These are phyloP conservation scores for Palythoa heliodiscus DNA, from an alignment of 92 coral and sea anemone species.

Conservation along the genomic window DNA sequence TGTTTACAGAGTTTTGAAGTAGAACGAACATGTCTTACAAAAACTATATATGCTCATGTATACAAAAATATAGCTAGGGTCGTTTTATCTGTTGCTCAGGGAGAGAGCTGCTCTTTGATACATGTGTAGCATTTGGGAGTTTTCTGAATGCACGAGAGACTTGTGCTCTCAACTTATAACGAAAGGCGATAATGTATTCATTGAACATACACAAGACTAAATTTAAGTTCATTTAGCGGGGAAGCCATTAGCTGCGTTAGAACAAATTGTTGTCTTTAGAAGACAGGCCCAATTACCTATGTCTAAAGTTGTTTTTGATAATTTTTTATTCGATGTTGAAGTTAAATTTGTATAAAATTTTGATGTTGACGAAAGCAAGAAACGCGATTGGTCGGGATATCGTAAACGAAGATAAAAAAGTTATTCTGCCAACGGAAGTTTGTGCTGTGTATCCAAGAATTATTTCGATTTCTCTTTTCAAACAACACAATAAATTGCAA, in stretches of 20 bases:
- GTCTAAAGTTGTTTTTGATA: slow-evolving; percentile 39
- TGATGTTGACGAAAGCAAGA: slow-evolving; percentile 28
- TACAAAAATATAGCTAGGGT: neutral
- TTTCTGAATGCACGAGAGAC: neutral
- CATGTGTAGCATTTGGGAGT: neutral
- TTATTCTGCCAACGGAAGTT: neutral
- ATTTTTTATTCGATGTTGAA: slow-evolving; percentile 44
- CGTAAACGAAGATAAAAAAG: slow-evolving; percentile 27
- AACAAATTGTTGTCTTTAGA: slow-evolving; percentile 43
- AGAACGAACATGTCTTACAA: neutral
- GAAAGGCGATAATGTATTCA: slow-evolving; percentile 19
- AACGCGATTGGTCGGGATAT: slow-evolving; percentile 15
- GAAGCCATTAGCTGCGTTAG: slow-evolving; percentile 34
- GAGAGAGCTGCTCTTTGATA: neutral
- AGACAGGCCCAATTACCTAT: slow-evolving; percentile 40
- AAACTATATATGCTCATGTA: neutral
- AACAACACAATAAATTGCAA: slow-evolving; percentile 20
- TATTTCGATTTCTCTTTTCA: slow-evolving; percentile 20
- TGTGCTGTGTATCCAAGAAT: neutral
- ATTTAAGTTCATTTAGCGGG: slow-evolving; percentile 46
- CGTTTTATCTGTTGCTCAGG: neutral
- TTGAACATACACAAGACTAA: slow-evolving; percentile 19
- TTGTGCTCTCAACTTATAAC: slow-evolving; percentile 3
- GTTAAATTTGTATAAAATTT: slow-evolving; percentile 43
- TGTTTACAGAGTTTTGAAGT: slow-evolving; percentile 29